Conservation (phyloP, 2,113 vertebrate genomes). For the Atherinomorus stipes region DNA sequence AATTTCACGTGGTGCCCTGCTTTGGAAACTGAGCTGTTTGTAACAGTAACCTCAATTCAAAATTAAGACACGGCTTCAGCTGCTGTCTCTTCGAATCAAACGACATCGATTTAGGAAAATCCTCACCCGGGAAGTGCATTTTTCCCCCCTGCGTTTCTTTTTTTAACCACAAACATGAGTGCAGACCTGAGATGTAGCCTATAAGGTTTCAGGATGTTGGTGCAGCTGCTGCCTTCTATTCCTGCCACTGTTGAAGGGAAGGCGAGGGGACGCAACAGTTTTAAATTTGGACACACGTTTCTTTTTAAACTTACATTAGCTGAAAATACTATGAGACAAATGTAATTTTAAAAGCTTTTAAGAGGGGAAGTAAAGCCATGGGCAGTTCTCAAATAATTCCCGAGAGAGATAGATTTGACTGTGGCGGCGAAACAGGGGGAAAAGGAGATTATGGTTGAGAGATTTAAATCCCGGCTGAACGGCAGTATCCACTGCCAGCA, state of each 20-base stretch:
- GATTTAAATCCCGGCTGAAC: constrained; percentile 34
- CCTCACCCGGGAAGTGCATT: neutral
- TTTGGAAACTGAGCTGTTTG: constrained; percentile 13
- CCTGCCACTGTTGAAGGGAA: constrained; percentile 57
- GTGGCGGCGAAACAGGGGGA: neutral
- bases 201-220: constrained; percentile 77
- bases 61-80: constrained; percentile 21
- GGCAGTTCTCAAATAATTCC: no score
- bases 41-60: constrained; percentile 40
- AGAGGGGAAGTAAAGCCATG: fast-evolving
- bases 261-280: constrained; percentile 66
- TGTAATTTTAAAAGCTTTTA: neutral
- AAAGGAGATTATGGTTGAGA: constrained; percentile 17
- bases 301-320: neutral
- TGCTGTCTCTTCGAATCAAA: constrained; percentile 36
- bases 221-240: constrained; percentile 81
- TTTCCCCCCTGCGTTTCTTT: constrained; percentile 3
- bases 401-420: neutral
- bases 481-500: constrained; percentile 27
- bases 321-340: no score
- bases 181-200: constrained; percentile 46
- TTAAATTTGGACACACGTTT: constrained; percentile 26
- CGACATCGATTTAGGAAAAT: constrained; percentile 31
- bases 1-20: constrained; percentile 58
- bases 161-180: constrained; percentile 57